phyloP scores from a whole-genome alignment of 2,797 vertebrate species.

The Pseudochirops cupreus region DNA sequence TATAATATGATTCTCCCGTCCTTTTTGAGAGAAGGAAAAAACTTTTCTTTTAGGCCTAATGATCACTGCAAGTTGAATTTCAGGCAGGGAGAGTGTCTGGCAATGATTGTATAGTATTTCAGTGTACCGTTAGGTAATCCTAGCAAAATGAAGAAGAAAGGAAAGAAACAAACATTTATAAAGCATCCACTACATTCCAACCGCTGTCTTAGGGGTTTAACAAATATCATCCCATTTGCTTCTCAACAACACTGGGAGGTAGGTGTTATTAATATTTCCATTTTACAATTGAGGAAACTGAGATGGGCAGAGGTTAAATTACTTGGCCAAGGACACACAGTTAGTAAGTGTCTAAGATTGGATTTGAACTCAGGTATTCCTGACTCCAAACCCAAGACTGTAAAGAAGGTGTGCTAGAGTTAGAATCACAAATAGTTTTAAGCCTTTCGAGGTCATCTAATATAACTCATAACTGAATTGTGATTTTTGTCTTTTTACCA shows the following conservation, averaged over 20 bases:
- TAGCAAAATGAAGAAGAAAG: not conserved
- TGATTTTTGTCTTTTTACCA: not conserved
- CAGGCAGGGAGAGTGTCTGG: not conserved
- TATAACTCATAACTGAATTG: not conserved
- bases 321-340: no score
- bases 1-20: not conserved
- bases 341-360: no score
- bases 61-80: not conserved
- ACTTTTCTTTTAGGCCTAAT: not conserved
- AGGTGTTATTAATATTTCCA: not conserved
- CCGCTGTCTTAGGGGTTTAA: not conserved
- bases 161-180: not conserved
- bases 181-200: not conserved
- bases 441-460: not conserved
- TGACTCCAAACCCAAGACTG: not conserved
- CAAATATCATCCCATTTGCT: not conserved
- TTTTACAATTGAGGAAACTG: not conserved
- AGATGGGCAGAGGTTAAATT: not conserved
- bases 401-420: not conserved
- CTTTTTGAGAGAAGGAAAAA: not conserved
- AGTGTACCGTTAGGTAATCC: not conserved
- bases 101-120: not conserved
- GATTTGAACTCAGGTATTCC: no score
- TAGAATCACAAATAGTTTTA: not conserved
- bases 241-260: not conserved